Conservation (phyloP, 2,113 vertebrate genomes). For the Carollia perspicillata region DNA sequence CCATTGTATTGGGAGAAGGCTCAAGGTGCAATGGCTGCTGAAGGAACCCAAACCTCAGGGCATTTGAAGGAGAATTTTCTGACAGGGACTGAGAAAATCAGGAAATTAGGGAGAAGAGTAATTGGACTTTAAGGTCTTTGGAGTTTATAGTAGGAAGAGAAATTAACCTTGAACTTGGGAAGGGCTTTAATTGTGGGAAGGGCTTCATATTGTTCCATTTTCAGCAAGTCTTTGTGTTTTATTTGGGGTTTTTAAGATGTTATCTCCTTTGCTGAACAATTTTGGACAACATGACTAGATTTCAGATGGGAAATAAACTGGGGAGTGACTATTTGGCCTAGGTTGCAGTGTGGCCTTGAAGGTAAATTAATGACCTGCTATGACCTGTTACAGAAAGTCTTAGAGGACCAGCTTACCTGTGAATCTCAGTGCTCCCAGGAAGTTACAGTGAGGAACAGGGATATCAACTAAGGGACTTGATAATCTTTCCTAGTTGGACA, state of each 20-base stretch:
- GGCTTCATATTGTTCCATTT: background rate
- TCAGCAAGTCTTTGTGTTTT: constrained; percentile 7
- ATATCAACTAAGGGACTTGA: background rate
- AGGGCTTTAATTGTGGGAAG: background rate
- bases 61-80: background rate
- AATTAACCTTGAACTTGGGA: constrained; percentile 13
- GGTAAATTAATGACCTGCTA: constrained; percentile 19
- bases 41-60: background rate
- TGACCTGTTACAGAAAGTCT: constrained; percentile 19
- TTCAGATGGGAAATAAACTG: constrained; percentile 46
- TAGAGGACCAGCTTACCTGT: background rate
- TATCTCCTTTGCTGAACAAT: constrained; percentile 4
- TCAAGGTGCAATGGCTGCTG: background rate
- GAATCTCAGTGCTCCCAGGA: background rate
- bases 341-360: background rate
- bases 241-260: constrained; percentile 28
- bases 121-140: background rate
- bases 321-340: constrained; percentile 25
- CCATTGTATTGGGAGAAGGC: background rate
- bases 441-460: background rate
- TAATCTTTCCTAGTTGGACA: constrained; percentile 6
- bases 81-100: background rate
- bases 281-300: constrained; percentile 29
- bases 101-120: background rate
- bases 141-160: background rate